Evolutionary conservation across 92 coral and sea anemone species (phyloP), one percentile per base, ranked within the genome.

Genomic region (Hydrozoanthus gracilis): DNA sequence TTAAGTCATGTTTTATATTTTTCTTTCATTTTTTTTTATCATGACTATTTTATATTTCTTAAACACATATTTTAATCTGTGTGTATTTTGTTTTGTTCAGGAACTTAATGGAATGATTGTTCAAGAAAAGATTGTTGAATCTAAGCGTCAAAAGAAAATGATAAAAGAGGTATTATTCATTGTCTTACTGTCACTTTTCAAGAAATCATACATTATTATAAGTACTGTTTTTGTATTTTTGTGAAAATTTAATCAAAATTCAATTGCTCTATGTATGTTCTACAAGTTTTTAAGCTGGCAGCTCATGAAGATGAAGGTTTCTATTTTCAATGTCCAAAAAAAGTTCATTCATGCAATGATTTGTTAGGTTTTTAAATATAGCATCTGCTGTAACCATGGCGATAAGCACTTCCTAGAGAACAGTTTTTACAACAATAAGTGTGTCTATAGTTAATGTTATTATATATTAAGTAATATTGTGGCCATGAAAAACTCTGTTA

Each of bases 71-170:
- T 3, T 45, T 13, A 13, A 54, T 16, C 51, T 85, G 48, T 39
- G 39, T 44, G 13, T 0, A 4, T 67, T 11, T 67, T 16, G 3
- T 76, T 49, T 52, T 10, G 51, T 67, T 7, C 49, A 96, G 99
- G 99, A 96, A 71, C 74, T 96, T 27, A 96, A 96, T 58, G 99
- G 99, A 44, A 89, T 96, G 94, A 96, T 96, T 20, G 99, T 96
- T 58, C 99, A 96, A 87, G 99, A 96, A 78, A 96, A 96, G 84
- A 91, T 96, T 8, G 94, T 96, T 3, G 99, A 96, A 76, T 90
- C 94, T 44, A 93, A 96, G 70, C 95, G 83, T 6, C 98, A 96
- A 82, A 90, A 89, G 78, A 95, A 95, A 83, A 72, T 73, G 71
- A 84, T 96, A 14, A 76, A 88, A 45, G 98, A 95, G 98, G 99